phyloP scores from a whole-genome alignment of 2,113 vertebrate genomes.

The Chionomys nivalis region DNA sequence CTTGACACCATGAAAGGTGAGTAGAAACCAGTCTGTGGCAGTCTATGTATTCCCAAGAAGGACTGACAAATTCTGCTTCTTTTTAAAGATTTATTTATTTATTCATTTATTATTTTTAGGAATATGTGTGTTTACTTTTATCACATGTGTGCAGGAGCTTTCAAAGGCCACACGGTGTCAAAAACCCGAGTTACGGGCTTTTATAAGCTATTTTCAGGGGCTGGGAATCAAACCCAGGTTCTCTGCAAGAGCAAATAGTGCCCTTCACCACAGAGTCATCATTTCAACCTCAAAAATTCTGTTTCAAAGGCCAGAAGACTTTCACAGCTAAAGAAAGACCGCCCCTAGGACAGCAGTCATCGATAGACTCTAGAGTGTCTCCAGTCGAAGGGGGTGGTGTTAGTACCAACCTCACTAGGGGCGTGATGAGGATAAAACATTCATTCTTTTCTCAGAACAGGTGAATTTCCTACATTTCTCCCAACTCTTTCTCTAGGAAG shows the following conservation, averaged over 20 bases:
- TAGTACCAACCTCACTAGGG: background rate
- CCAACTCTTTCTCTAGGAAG: background rate
- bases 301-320: background rate
- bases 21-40: background rate
- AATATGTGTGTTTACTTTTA: background rate
- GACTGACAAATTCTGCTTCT: background rate
- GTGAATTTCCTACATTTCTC: background rate
- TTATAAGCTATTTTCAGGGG: background rate
- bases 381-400: background rate
- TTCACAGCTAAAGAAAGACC: background rate
- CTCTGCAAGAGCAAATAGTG: background rate
- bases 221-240: background rate
- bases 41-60: background rate
- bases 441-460: background rate
- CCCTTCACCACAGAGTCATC: background rate
- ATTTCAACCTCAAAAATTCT: background rate
- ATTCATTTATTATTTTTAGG: background rate
- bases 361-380: background rate
- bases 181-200: background rate
- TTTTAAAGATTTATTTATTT: background rate
- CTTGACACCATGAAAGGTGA: background rate
- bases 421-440: background rate
- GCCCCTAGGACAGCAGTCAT: background rate
- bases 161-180: background rate
- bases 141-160: background rate